These are phyloP conservation scores for Eidolon dupreanum DNA, from an alignment of 2,797 vertebrate genomes.

Conservation along the genomic window DNA sequence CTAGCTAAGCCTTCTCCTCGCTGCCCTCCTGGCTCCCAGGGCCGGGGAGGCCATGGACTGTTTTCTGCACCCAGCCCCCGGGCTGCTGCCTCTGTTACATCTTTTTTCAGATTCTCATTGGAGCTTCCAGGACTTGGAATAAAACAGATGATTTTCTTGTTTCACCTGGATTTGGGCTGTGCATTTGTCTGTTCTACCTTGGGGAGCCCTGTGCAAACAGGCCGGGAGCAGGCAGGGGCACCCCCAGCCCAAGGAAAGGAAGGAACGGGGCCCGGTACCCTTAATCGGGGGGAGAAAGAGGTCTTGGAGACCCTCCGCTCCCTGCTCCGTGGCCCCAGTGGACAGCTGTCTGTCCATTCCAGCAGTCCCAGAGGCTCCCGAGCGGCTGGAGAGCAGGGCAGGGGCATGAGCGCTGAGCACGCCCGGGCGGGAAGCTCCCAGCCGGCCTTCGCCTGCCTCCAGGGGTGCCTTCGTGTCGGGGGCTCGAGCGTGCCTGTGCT, in stretches of 20 bases:
- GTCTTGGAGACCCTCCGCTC: background rate
- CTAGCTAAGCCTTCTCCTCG: slow-evolving; percentile 24
- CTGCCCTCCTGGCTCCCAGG: background rate
- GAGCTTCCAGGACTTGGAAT: slow-evolving; percentile 82
- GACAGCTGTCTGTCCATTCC: background rate
- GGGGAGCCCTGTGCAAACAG: background rate
- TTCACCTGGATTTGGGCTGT: slow-evolving; percentile 64
- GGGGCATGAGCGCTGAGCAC: background rate
- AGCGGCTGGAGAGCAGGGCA: background rate
- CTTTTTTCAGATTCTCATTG: slow-evolving; percentile 70
- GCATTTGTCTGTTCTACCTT: slow-evolving; percentile 11
- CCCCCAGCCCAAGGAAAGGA: background rate
- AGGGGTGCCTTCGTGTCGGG: background rate
- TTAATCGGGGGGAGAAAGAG: background rate
- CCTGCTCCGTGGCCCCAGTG: background rate
- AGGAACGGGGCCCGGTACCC: background rate
- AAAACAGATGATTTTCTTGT: slow-evolving; percentile 83
- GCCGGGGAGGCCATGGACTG: slow-evolving; percentile 12
- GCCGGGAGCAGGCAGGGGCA: background rate
- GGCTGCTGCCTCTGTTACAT: background rate
- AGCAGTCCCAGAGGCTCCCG: background rate
- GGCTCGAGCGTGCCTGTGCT: background rate
- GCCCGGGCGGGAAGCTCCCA: background rate
- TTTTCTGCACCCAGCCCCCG: background rate
- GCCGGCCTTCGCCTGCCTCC: background rate